Conservation (phyloP, 2,113 vertebrate species). For the cat (Felis catus) region DNA sequence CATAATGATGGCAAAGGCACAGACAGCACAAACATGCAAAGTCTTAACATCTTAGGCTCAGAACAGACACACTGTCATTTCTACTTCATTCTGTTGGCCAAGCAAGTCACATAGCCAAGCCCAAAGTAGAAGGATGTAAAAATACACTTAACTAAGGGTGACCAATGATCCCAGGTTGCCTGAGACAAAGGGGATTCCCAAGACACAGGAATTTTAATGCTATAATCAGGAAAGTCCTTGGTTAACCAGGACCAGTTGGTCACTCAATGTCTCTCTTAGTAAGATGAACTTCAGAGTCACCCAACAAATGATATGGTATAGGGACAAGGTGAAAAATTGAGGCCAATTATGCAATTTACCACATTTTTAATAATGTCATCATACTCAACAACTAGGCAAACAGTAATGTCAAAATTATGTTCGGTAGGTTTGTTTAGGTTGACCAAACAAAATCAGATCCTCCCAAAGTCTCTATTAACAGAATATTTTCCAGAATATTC, state of each 20-base stretch:
- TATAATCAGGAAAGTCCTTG: background rate
- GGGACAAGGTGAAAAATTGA: background rate
- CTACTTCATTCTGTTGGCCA: background rate
- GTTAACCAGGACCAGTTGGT: background rate
- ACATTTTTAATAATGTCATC: background rate
- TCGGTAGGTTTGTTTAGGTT: background rate
- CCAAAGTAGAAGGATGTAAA: background rate
- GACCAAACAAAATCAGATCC: background rate
- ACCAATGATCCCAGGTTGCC: background rate
- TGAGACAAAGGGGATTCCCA: background rate
- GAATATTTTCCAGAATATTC: background rate
- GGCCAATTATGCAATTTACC: background rate
- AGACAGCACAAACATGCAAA: background rate
- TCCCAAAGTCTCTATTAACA: background rate
- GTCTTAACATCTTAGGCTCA: background rate
- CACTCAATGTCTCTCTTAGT: background rate
- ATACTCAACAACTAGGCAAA: background rate
- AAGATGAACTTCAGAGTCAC: background rate
- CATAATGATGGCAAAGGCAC: background rate
- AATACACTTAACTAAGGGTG: background rate
- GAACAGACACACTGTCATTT: background rate
- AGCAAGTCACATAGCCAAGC: background rate
- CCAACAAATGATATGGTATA: background rate
- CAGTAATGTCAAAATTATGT: background rate
- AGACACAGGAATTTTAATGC: background rate